These are phyloP conservation scores for Tarsius wallacei DNA, from an alignment of 2,797 vertebrate species.

Conservation along the genomic window DNA sequence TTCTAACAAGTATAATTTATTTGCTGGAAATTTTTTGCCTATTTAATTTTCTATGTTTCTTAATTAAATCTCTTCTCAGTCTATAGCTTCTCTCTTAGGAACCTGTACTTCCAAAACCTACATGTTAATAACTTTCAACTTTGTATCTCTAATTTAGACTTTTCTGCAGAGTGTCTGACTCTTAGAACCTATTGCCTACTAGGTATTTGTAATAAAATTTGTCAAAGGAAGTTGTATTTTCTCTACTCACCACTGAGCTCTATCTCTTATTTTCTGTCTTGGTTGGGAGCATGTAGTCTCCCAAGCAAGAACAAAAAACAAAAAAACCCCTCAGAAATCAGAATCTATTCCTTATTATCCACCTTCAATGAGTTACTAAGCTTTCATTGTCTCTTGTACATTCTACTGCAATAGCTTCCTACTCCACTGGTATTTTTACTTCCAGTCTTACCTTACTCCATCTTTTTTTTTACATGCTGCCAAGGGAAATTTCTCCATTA, in stretches of 20 bases:
- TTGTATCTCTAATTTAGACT: not conserved
- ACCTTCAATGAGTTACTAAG: not conserved
- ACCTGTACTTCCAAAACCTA: not conserved
- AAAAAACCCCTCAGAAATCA: not conserved
- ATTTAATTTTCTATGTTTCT: conserved; percentile 27
- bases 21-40: not conserved
- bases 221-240: not conserved
- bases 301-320: too few relatives aligned
- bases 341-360: not conserved
- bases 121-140: not conserved
- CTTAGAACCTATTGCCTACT: not conserved
- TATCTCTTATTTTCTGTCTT: not conserved
- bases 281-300: not conserved
- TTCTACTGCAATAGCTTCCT: not conserved
- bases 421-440: not conserved
- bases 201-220: not conserved
- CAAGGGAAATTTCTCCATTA: not conserved
- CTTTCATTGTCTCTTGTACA: not conserved
- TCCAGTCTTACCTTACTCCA: not conserved
- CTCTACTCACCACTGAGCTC: not conserved
- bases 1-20: not conserved
- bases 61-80: not conserved
- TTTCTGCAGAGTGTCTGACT: not conserved
- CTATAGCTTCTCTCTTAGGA: not conserved
- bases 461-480: not conserved